phyloP scores from a whole-genome alignment of 2,113 vertebrate genomes.

The Jacana jacana region DNA sequence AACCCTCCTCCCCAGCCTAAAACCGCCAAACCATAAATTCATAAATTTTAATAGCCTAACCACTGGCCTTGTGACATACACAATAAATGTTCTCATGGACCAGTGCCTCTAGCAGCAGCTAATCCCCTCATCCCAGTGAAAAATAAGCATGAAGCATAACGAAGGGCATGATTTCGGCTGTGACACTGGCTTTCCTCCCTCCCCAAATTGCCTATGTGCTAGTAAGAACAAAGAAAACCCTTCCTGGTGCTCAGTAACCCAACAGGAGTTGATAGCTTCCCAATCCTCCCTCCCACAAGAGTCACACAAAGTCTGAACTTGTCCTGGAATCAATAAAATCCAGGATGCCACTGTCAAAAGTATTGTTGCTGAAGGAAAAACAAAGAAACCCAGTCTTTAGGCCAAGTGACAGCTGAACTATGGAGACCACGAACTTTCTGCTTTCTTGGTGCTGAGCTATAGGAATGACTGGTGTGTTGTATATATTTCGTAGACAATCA shows the following conservation, averaged over 20 bases:
- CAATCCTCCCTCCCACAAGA: not conserved
- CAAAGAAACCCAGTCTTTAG: not conserved
- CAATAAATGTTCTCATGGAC: not conserved
- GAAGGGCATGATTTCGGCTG: not conserved
- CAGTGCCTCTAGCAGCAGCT: not conserved
- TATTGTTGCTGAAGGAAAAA: not conserved
- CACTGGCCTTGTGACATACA: not conserved
- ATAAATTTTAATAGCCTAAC: not conserved
- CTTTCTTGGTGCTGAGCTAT: not conserved
- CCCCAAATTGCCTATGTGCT: not conserved
- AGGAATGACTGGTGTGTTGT: not conserved
- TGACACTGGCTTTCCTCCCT: no score
- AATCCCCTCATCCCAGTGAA: not conserved
- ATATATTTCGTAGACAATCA: not conserved
- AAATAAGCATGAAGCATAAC: not conserved
- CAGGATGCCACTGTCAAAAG: not conserved
- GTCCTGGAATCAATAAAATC: not conserved
- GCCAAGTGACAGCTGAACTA: not conserved
- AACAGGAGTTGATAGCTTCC: not conserved
- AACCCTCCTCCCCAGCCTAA: not conserved
- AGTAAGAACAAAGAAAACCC: not conserved
- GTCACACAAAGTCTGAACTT: not conserved
- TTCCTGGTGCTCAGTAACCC: not conserved
- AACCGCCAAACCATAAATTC: not conserved
- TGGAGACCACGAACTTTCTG: not conserved